These are phyloP conservation scores for Hydractinia echinata DNA, from an alignment of 30 jellyfish, hydroid and myxozoan species.

Conservation along the genomic window DNA sequence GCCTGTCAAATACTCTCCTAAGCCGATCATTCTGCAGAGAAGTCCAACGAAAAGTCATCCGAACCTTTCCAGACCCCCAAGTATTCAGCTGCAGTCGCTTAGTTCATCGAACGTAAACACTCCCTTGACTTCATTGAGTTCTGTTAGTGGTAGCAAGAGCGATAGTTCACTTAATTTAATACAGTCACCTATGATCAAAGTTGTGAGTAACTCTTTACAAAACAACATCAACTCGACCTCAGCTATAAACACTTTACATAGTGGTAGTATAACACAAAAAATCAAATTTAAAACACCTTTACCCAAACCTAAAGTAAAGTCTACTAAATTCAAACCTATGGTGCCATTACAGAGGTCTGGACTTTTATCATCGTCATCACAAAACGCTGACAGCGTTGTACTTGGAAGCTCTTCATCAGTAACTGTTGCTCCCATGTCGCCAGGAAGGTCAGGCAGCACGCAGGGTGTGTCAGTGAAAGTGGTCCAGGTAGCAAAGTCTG, in stretches of 20 bases:
- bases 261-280: constrained; percentile 44
- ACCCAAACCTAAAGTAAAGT: constrained; percentile 65
- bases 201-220: constrained; percentile 22
- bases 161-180: background rate
- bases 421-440: constrained; percentile 1
- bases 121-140: background rate
- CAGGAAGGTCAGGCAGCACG: background rate
- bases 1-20: constrained; percentile 50
- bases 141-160: background rate
- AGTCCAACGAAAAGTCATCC: constrained; percentile 49
- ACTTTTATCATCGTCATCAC: background rate
- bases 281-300: constrained; percentile 79
- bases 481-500: constrained; percentile 68
- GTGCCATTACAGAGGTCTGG: constrained; percentile 49
- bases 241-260: background rate
- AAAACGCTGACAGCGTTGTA: background rate
- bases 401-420: background rate
- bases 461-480: constrained; percentile 69
- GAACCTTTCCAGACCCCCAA: constrained; percentile 10
- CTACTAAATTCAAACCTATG: constrained; percentile 60
- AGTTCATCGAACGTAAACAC: background rate
- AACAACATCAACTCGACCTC: background rate
- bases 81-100: background rate
- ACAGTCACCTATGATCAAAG: constrained; percentile 25
- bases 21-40: constrained; percentile 79